A percentile compares a stretch with the other conserved stretches of the same genome.
Conservation (phyloP, 2,888 invertebrate species). For the Ochropleura leucogaster region DNA sequence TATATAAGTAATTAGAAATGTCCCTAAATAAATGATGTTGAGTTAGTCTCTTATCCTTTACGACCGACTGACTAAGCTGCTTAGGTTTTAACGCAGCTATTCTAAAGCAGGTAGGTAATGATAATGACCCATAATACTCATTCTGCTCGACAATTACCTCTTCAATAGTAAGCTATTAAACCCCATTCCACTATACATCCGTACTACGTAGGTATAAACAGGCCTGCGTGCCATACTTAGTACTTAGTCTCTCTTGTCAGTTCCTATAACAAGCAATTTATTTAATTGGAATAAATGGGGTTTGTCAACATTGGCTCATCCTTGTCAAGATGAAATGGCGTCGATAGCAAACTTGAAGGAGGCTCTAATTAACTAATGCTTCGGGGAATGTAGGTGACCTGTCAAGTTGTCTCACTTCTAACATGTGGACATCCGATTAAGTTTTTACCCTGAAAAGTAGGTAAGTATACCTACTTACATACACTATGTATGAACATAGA, state of each 20-base stretch:
- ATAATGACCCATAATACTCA: conserved; percentile 19
- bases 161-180: conserved; percentile 19
- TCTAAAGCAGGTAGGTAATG: conserved; percentile 11
- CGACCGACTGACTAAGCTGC: not conserved
- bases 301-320: conserved; percentile 48
- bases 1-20: no score
- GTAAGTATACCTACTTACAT: not conserved
- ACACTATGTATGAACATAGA: not conserved
- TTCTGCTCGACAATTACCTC: conserved; percentile 24
- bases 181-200: conserved; percentile 19
- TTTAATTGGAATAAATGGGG: conserved; percentile 75
- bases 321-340: conserved; percentile 53
- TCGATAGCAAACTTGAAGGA: conserved; percentile 39
- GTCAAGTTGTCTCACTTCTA: conserved; percentile 17
- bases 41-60: not conserved
- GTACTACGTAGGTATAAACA: conserved; percentile 10
- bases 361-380: conserved; percentile 53
- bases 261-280: conserved; percentile 68
- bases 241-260: conserved; percentile 29
- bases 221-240: conserved; percentile 23
- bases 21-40: not conserved
- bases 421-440: conserved; percentile 23
- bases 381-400: conserved; percentile 29
- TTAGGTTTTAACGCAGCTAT: no score
- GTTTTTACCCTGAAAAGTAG: conserved; percentile 3